Evolutionary conservation across 2,888 invertebrate species (phyloP), one percentile per base, ranked within the genome.

Genomic region (Hirudinaria manillensis): DNA sequence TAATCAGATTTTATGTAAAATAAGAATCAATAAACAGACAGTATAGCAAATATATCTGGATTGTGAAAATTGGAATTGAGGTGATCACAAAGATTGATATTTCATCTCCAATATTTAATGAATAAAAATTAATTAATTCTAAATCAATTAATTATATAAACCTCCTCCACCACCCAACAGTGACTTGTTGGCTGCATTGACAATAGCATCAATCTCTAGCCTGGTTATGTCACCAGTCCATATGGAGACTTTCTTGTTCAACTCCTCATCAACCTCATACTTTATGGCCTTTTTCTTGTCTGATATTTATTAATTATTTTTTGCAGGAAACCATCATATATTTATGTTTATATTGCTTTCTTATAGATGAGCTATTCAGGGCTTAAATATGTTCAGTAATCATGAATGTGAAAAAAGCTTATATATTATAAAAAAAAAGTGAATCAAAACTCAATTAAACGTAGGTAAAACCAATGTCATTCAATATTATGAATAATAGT

Each of bases 171-270:
- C 94, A 10, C 92, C 92, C 70, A 88, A 84, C 65, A 94, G 86
- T 29, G 85, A 84, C 0, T 88, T 88, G 85, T 94, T 94, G 0
- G 94, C 94, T 53, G 94, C 94, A 87, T 94, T 94, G 0, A 93
- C 93, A 80, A 94, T 93, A 0, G 90, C 92, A 87, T 93, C 93
- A 76, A 94, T 88, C 88, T 92, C 91, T 68, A 95, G 86, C 72
- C 88, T 88, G 0, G 93, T 94, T 34, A 95, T 93, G 83, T 94
- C 93, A 1, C 93, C 93, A 74, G 78, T 79, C 83, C 84, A 85
- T 19, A 86, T 38, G 3, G 85, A 85, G 0, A 87, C 80, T 78
- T 84, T 85, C 45, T 79, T 78, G 79, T 85, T 86, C 21, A 79
- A 29, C 16, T 76, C 71, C 16, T 56, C 74, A 61, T 76, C 61